These are phyloP conservation scores for Leptopilina drosophilae DNA, from an alignment of 2,888 invertebrate species.

Conservation along the genomic window DNA sequence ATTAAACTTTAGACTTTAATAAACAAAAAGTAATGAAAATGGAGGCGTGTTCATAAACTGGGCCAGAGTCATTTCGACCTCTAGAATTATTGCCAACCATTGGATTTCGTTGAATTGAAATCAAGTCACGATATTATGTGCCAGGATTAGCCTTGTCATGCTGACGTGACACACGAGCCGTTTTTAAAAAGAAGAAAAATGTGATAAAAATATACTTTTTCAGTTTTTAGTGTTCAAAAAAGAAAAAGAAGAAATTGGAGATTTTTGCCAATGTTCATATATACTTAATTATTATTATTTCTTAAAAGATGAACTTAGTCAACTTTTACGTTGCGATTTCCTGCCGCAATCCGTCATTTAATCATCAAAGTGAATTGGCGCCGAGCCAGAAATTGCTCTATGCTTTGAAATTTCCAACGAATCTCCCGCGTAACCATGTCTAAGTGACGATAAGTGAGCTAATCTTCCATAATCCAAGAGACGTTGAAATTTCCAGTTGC, in stretches of 20 bases:
- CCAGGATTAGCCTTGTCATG: slow-evolving; percentile 50
- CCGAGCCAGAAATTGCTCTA: not conserved
- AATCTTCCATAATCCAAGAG: slow-evolving; percentile 24
- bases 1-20: too few relatives aligned
- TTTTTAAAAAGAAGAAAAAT: too few relatives aligned
- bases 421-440: slow-evolving; percentile 3
- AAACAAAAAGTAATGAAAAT: too few relatives aligned
- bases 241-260: too few relatives aligned
- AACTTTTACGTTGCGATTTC: not conserved
- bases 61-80: slow-evolving; percentile 49
- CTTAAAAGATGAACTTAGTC: not conserved
- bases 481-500: slow-evolving; percentile 5
- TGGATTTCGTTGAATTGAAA: slow-evolving; percentile 51
- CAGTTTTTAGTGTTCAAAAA: too few relatives aligned
- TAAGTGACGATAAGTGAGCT: slow-evolving; percentile 30
- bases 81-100: slow-evolving; percentile 58
- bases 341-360: slow-evolving; percentile 9
- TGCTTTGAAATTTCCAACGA: slow-evolving; percentile 12
- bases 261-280: too few relatives aligned
- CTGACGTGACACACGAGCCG: slow-evolving; percentile 43
- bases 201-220: not conserved
- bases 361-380: slow-evolving; percentile 39
- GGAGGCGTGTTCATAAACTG: slow-evolving; percentile 47
- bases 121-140: slow-evolving; percentile 56
- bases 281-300: too few relatives aligned